These are phyloP conservation scores for Trididemnum nubilum DNA, from an alignment of 23 tunicate species.

Conservation along the genomic window DNA sequence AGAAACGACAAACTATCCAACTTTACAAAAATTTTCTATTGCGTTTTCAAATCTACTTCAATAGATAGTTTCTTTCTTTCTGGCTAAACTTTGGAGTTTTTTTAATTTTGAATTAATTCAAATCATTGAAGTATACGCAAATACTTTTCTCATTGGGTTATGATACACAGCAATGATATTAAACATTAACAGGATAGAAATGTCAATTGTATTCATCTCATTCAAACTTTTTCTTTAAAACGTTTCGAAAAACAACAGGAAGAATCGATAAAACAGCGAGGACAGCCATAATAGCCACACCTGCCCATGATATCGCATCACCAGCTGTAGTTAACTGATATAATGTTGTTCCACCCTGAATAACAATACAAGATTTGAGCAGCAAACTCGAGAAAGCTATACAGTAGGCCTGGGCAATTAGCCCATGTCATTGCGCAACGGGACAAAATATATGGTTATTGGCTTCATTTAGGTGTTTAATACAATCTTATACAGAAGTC, in stretches of 20 bases:
- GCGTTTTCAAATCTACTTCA: too few relatives aligned
- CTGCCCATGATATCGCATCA: conserved; percentile 84
- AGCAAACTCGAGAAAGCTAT: too few relatives aligned
- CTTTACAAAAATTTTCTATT: too few relatives aligned
- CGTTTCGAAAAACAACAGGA: conserved; percentile 70
- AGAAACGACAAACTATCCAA: too few relatives aligned
- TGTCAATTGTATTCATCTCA: conserved; percentile 3
- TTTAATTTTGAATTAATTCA: too few relatives aligned
- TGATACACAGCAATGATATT: not conserved
- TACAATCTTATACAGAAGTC: too few relatives aligned
- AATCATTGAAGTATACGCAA: too few relatives aligned
- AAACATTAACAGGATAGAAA: not conserved
- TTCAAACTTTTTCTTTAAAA: conserved; percentile 69
- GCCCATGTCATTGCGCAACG: too few relatives aligned
- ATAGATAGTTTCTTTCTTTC: too few relatives aligned
- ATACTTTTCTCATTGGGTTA: too few relatives aligned
- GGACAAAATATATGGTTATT: not conserved
- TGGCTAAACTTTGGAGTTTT: too few relatives aligned
- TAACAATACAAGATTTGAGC: not conserved
- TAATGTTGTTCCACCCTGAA: conserved; percentile 84
- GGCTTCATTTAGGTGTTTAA: not conserved
- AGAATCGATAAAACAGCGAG: conserved; percentile 72
- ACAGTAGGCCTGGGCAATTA: too few relatives aligned
- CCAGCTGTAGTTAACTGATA: conserved; percentile 82
- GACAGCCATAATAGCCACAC: conserved; percentile 63